Conservation (phyloP, 2,113 vertebrate species). For the Probosciger aterrimus region DNA sequence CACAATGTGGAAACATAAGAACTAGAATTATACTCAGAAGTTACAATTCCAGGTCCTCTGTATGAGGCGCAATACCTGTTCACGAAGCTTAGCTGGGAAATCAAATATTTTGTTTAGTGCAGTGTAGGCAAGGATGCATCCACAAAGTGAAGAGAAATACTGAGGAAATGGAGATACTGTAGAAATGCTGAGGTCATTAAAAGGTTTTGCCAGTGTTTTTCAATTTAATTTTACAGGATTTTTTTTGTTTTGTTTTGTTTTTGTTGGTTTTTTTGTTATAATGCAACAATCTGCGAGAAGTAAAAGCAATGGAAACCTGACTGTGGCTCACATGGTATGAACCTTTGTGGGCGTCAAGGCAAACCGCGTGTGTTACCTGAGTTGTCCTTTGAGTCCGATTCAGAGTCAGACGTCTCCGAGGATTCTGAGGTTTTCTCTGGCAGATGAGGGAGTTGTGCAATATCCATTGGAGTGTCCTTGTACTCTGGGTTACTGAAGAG, state of each 20-base stretch:
- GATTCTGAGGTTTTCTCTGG: conserved; percentile 96
- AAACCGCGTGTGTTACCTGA: conserved; percentile 79
- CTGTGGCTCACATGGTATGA: background rate
- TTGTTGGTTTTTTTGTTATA: background rate
- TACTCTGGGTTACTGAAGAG: conserved; percentile 88
- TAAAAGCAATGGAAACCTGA: background rate
- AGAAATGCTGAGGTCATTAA: background rate
- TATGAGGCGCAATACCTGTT: background rate
- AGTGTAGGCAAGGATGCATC: background rate
- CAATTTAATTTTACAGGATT: background rate
- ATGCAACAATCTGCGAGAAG: background rate
- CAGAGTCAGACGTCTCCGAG: conserved; percentile 94
- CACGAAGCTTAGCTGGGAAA: background rate
- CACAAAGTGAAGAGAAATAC: background rate
- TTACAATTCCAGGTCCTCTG: background rate
- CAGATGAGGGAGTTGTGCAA: conserved; percentile 92
- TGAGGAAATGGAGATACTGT: background rate
- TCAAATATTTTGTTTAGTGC: background rate
- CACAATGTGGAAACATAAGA: background rate
- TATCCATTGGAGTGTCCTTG: conserved; percentile 96
- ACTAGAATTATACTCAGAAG: background rate
- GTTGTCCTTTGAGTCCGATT: conserved; percentile 97
- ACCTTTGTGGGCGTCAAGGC: background rate
- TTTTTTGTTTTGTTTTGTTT: background rate
- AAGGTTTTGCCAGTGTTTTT: background rate